Percentiles rank a stretch among this genome's conserved stretches.
These are phyloP conservation scores for Tenualosa thibaudeaui DNA, from an alignment of 2,797 vertebrate species.

Conservation along the genomic window DNA sequence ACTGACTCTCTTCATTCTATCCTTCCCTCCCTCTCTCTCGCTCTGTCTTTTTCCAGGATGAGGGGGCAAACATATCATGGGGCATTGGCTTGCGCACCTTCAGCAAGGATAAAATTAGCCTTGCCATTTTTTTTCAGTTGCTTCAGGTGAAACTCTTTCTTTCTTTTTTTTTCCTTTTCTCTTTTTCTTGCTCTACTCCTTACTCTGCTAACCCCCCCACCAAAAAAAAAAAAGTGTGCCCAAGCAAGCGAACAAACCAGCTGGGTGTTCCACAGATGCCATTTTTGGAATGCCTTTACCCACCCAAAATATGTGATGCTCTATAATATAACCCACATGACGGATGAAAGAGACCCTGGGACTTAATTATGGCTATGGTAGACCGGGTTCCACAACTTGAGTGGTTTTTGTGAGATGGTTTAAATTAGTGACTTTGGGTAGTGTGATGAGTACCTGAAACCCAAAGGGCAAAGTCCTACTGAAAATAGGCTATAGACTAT, in stretches of 20 bases:
- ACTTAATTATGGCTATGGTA: slow-evolving; percentile 3
- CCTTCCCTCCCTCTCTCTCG: background rate
- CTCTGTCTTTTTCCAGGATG: slow-evolving; percentile 8
- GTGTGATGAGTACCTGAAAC: background rate
- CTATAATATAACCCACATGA: background rate
- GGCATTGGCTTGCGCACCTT: slow-evolving; percentile 1
- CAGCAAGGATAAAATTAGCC: background rate
- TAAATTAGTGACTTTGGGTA: background rate
- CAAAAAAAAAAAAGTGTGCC: background rate
- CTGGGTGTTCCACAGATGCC: slow-evolving; percentile 6
- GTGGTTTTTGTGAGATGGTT: background rate
- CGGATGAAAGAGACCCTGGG: background rate
- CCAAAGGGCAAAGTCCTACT: too few relatives aligned
- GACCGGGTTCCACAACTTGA: background rate
- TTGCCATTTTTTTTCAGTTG: background rate
- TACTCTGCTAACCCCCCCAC: background rate
- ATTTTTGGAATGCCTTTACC: background rate
- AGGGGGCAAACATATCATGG: slow-evolving; percentile 37
- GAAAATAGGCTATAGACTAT: too few relatives aligned
- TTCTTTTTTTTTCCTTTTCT: background rate
- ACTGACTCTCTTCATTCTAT: background rate
- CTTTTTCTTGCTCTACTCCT: background rate
- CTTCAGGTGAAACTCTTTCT: background rate
- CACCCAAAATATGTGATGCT: background rate
- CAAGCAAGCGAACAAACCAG: background rate